Conservation (phyloP, 2,113 vertebrate genomes). For the Montifringilla adamsi region DNA sequence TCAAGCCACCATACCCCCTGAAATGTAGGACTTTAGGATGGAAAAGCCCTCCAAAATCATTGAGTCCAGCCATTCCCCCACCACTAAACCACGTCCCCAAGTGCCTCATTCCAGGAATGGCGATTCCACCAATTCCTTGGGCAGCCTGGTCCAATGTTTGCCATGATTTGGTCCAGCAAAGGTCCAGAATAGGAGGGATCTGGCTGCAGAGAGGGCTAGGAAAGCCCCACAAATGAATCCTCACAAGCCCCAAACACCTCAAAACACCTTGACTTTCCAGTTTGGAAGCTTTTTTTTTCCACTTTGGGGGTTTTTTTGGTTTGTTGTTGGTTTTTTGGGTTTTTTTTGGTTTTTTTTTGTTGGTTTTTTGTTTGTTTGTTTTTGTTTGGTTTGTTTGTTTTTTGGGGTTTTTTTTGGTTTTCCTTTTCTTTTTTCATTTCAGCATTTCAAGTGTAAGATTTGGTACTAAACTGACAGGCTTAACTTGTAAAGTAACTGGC, state of each 20-base stretch:
- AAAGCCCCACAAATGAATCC: background rate
- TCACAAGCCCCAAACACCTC: background rate
- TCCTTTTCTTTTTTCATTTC: background rate
- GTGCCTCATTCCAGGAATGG: background rate
- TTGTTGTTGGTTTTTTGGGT: too few species aligned
- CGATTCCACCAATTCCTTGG: background rate
- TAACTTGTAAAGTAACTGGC: constrained; percentile 14
- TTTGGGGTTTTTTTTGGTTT: background rate
- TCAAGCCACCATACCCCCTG: fast-evolving
- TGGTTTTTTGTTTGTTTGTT: background rate
- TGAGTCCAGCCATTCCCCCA: background rate
- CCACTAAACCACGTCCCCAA: fast-evolving
- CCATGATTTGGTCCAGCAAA: background rate
- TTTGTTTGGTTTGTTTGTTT: background rate
- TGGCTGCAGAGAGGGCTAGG: background rate
- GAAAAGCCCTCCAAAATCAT: background rate
- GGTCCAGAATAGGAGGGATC: background rate
- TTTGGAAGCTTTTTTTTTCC: background rate
- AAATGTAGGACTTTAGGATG: background rate
- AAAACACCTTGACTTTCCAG: background rate
- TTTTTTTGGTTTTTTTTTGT: background rate
- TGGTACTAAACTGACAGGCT: background rate
- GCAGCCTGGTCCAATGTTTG: background rate
- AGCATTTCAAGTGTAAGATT: background rate
- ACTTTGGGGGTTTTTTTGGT: background rate